phyloP scores from a whole-genome alignment of 2,888 invertebrate genomes.

The Hirtodrosophila cameraria region DNA sequence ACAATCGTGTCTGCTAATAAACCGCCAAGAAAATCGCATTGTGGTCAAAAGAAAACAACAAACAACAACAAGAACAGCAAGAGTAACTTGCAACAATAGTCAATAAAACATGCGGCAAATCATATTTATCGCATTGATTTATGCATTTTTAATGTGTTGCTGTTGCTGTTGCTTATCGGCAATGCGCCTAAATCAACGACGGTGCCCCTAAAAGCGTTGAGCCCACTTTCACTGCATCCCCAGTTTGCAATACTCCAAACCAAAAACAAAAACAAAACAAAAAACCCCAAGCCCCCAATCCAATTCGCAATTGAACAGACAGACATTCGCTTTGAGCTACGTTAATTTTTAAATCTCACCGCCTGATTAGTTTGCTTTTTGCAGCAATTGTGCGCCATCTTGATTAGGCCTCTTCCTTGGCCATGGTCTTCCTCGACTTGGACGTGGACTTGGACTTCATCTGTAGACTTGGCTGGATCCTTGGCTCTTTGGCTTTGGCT shows the following conservation, averaged over 20 bases:
- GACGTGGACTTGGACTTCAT: no score
- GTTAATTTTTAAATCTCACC: conserved; percentile 84
- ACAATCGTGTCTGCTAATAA: conserved; percentile 67
- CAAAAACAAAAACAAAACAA: conserved; percentile 1
- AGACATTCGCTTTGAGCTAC: conserved; percentile 64
- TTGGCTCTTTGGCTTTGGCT: conserved; percentile 16
- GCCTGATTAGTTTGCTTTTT: conserved; percentile 82
- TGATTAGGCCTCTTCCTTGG: conserved; percentile 60
- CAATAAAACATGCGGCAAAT: conserved; percentile 85
- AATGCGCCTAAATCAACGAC: conserved; percentile 81
- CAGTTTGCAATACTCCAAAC: conserved; percentile 2
- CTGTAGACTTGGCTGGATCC: conserved; percentile 3
- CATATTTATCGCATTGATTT: conserved; percentile 85
- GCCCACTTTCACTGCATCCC: conserved; percentile 71
- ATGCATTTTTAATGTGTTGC: conserved; percentile 85
- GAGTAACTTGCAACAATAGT: conserved; percentile 81
- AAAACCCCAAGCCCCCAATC: conserved; percentile 6
- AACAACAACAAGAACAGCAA: conserved; percentile 30
- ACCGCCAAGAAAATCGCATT: conserved; percentile 35
- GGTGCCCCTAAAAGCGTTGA: conserved; percentile 36
- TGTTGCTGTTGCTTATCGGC: conserved; percentile 82
- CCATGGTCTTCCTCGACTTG: neutral
- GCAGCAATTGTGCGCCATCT: conserved; percentile 72
- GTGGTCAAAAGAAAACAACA: conserved; percentile 4
- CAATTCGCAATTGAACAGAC: conserved; percentile 21